Evolutionary conservation across 2,797 vertebrate genomes (phyloP).

Genomic region (Sciurus vulgaris): DNA sequence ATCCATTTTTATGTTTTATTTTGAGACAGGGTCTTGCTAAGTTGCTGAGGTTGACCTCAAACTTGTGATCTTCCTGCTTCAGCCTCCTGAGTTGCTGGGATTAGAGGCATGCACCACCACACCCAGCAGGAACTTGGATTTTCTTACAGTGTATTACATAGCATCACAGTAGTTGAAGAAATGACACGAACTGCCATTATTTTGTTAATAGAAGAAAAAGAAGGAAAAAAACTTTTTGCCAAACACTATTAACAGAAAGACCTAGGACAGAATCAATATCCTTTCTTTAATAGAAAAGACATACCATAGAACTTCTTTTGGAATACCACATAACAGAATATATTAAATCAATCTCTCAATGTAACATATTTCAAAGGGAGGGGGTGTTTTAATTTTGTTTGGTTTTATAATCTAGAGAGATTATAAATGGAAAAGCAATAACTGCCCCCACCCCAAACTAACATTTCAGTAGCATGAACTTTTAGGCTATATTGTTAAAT

Average conservation of each 20-base stretch:
- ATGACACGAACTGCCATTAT: background rate
- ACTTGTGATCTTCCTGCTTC: too few species aligned
- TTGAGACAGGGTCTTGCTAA: too few species aligned
- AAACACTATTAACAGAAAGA: constrained; percentile 6
- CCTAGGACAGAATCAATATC: background rate
- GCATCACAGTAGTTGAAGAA: background rate
- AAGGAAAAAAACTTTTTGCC: constrained; percentile 11
- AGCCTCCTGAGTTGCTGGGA: too few species aligned
- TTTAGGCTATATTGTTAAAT: background rate
- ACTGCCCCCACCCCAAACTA: background rate
- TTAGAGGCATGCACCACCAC: background rate
- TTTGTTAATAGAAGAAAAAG: constrained; percentile 37
- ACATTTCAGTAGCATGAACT: background rate
- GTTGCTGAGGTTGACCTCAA: too few species aligned
- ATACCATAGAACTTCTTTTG: background rate
- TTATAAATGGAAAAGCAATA: background rate
- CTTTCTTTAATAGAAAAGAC: background rate
- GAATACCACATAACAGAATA: background rate
- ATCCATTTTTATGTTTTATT: too few species aligned
- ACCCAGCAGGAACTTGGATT: background rate
- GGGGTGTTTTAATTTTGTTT: constrained; percentile 48
- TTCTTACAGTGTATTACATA: background rate
- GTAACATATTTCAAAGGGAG: background rate
- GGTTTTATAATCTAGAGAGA: constrained; percentile 26
- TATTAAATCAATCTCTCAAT: background rate